Base-by-base conservation (phyloP, 1,140 invertebrate species). In the Meloidogyne floridensis region DNA sequence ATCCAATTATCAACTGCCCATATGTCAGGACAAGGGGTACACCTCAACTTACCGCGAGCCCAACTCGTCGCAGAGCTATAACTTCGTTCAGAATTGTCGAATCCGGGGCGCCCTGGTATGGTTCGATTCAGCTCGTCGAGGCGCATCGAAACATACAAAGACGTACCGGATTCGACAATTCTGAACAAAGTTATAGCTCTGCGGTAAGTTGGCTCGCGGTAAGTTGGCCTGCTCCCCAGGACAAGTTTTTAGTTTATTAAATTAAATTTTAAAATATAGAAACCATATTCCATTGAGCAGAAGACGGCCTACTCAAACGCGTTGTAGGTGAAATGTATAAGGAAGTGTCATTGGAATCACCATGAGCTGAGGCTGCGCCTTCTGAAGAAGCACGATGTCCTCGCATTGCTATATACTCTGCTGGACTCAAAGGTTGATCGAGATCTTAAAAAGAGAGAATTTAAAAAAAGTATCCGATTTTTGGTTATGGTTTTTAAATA, bases 381-480 rank as follows among this genome's bases (percentile, higher is more conserved):
- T 81, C 80, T 13, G 75, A 80, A 7, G 80, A 75, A 9, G 80
- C 80, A 43, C 80, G 80, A 42, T 79, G 65, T 20, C 42, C 59
- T 13, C 80, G 13, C 54, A 77, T 69, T 7, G 77, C 59, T 11
- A 71, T 42, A 47, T 70, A 71, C 9, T 51, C 59, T 65, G 59
- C 20, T n/a, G 77, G 2, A 43, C 20, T 71, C n/a, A 65, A 47
- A 47, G 77, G 59, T 1, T 54, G 54, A 47, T 72, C 77, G 13
- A 79, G 51, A 72, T 79, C 77, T 79, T 32, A 59, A 15, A 78
- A 42, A 18, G 18, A 32, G 42, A 51, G 65, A 47, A 77, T 18
- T 54, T 9, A 75, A 75, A 51, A 20, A 56, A 80, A n/a, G 15
- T 65, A 81, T 73, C 80, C 15, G 87, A 51, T 77, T 80, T 84